Percentiles rank a stretch among this genome's conserved stretches.
Evolutionary conservation across 2,113 vertebrate species (phyloP).

Genomic region (Ciconia boyciana): DNA sequence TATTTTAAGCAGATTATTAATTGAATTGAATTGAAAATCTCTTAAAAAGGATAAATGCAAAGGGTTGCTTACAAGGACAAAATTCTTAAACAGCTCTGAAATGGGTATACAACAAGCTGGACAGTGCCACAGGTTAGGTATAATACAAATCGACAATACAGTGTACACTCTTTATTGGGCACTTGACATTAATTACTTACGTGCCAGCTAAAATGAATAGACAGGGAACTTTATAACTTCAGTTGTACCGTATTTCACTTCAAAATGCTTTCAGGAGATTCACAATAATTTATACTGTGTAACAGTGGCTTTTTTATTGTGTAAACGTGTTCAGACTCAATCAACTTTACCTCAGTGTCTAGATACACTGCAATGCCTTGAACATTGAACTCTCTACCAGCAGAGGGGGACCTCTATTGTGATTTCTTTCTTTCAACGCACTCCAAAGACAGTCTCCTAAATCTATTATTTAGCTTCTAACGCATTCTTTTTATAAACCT

Average conservation of each 20-base stretch:
- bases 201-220: not conserved
- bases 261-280: not conserved
- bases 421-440: not conserved
- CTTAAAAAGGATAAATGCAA: not conserved
- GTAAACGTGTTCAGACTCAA: not conserved
- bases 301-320: not conserved
- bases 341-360: not conserved
- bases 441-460: conserved; percentile 22
- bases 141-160: not conserved
- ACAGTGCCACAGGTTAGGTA: not conserved
- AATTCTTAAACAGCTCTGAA: not conserved
- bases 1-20: not conserved
- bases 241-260: not conserved
- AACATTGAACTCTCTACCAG: conserved; percentile 2
- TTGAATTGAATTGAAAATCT: not conserved
- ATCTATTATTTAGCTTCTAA: conserved; percentile 1
- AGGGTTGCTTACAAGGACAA: not conserved
- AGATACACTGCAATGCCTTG: not conserved
- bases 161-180: not conserved
- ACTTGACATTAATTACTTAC: not conserved
- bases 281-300: not conserved
- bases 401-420: conserved; percentile 10
- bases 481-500: not conserved
- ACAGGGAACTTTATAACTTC: not conserved
- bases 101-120: not conserved